phyloP scores from a whole-genome alignment of 2,113 vertebrate genomes.

The Lutjanus erythropterus region DNA sequence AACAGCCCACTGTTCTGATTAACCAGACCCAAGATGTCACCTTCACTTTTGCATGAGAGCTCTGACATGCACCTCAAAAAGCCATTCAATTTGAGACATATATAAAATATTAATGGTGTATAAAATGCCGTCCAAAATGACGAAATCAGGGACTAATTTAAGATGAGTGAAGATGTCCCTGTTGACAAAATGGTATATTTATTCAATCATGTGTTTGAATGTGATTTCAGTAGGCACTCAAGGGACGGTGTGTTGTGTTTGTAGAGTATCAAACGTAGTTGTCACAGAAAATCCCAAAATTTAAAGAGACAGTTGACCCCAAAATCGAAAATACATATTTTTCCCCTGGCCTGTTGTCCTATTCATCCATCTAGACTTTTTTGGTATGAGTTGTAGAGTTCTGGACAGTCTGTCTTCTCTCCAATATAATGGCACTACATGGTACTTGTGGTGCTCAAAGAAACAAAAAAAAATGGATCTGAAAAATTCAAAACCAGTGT shows the following conservation, averaged over 20 bases:
- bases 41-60: slow-evolving; percentile 12
- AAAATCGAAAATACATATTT: too few relatives aligned
- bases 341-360: too few relatives aligned
- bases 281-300: not conserved
- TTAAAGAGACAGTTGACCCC: too few relatives aligned
- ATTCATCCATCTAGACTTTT: too few relatives aligned
- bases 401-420: too few relatives aligned
- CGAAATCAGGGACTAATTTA: not conserved
- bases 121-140: not conserved
- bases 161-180: not conserved
- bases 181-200: not conserved
- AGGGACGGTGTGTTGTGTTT: too few relatives aligned
- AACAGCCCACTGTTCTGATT: slow-evolving; percentile 49
- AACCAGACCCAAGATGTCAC: slow-evolving; percentile 49
- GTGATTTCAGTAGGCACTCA: not conserved
- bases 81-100: not conserved
- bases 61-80: slow-evolving; percentile 13
- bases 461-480: too few relatives aligned
- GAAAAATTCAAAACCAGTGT: too few relatives aligned
- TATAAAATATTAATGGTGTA: not conserved
- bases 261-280: not conserved
- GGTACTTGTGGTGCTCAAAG: too few relatives aligned
- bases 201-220: not conserved
- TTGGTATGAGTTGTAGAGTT: too few relatives aligned
- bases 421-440: too few relatives aligned